phyloP scores from a whole-genome alignment of 1,140 invertebrate species.

The Archivesica marissinica region DNA sequence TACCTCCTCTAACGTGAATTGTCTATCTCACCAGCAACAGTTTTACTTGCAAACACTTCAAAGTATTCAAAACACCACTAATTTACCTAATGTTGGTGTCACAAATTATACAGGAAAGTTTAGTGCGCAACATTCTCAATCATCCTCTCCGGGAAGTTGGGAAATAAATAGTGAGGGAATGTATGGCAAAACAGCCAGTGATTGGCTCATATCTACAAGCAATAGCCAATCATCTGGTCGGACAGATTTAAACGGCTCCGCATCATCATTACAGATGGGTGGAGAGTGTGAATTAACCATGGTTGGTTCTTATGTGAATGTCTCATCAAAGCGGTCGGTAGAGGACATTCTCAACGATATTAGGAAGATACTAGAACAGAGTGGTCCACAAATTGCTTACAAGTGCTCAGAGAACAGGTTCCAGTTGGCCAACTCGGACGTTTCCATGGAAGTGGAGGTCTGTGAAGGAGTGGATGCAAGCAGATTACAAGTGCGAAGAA shows the following conservation, averaged over 20 bases:
- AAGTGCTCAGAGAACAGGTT: slow-evolving; percentile 83
- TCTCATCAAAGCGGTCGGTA: slow-evolving; percentile 71
- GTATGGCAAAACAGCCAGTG: slow-evolving; percentile 43
- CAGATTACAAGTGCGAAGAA: slow-evolving; percentile 94
- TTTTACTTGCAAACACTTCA: slow-evolving; percentile 41
- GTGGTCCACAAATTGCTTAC: slow-evolving; percentile 87
- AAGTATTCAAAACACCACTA: slow-evolving; percentile 26
- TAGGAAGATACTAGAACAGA: slow-evolving; percentile 91
- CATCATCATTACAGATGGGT: slow-evolving; percentile 13
- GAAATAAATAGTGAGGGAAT: slow-evolving; percentile 52
- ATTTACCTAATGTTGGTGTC: slow-evolving; percentile 23
- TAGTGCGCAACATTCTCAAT: slow-evolving; percentile 21
- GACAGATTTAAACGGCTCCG: slow-evolving; percentile 14
- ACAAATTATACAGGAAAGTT: slow-evolving; percentile 39
- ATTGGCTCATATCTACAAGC: slow-evolving; percentile 24
- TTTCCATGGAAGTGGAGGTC: slow-evolving; percentile 94
- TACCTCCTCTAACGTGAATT: slow-evolving; percentile 45
- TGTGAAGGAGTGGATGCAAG: slow-evolving; percentile 86
- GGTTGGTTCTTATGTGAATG: slow-evolving; percentile 69
- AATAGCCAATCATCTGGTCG: slow-evolving; percentile 38
- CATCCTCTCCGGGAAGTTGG: slow-evolving; percentile 40
- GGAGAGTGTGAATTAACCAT: slow-evolving; percentile 37
- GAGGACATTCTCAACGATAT: slow-evolving; percentile 91
- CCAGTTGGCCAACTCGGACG: slow-evolving; percentile 91
- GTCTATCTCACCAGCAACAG: slow-evolving; percentile 33